These are phyloP conservation scores for Fistularia tabacaria DNA, from an alignment of 2,797 vertebrate genomes.

Conservation along the genomic window DNA sequence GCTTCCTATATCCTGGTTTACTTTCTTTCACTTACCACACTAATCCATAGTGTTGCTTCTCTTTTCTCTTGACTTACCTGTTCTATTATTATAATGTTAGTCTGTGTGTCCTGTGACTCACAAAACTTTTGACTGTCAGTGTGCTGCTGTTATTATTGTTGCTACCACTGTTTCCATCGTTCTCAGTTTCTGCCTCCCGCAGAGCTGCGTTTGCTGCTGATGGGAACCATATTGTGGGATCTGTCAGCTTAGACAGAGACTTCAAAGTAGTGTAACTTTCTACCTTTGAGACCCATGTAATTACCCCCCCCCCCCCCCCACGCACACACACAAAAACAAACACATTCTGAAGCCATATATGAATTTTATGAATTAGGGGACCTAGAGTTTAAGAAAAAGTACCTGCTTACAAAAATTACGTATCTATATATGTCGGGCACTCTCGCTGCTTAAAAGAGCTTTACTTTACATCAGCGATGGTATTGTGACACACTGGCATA, in stretches of 20 bases:
- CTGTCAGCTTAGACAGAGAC: conserved; percentile 36
- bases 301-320: conserved; percentile 10
- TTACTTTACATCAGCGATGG: no score
- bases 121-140: conserved; percentile 26
- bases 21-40: conserved; percentile 4
- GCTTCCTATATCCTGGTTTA: background rate
- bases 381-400: no score
- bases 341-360: no score
- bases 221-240: conserved; percentile 66
- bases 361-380: no score
- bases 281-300: conserved; percentile 13
- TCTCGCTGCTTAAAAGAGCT: no score
- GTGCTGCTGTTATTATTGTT: conserved; percentile 28
- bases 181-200: conserved; percentile 31
- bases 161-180: conserved; percentile 29
- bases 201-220: conserved; percentile 47
- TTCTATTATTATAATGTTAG: conserved; percentile 1
- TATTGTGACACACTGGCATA: no score
- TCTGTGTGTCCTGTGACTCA: conserved; percentile 14
- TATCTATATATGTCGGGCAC: no score
- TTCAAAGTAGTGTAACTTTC: conserved; percentile 40
- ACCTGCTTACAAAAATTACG: no score
- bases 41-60: conserved; percentile 1
- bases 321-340: background rate
- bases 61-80: conserved; percentile 11